Evolutionary conservation across 2,888 invertebrate species (phyloP), one percentile per base, ranked within the genome.

Genomic region (Perithous albicinctus): DNA sequence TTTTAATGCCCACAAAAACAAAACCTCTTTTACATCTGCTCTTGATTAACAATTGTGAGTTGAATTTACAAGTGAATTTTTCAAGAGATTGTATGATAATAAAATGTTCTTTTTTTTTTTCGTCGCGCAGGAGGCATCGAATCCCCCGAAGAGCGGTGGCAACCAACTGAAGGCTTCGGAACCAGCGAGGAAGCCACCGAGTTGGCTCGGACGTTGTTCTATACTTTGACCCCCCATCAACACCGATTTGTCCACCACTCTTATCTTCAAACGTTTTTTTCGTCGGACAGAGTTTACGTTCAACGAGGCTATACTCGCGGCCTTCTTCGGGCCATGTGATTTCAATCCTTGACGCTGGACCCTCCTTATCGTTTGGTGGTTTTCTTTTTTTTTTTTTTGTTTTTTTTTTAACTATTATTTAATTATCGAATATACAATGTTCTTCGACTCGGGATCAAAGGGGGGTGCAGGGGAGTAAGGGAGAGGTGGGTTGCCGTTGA

Each of bases 151-250:
- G 93, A 96, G 96, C 84, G 96, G 97, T 86, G 94, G 94, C 69
- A 96, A 96, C 93, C 96, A 97, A 92, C 93, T 97, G 90, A 96
- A 96, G 93, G 94, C 96, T 85, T 95, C 95, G 90, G 97, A 97
- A 93, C 96, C 96, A 90, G 95, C 95, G 93, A 95, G 95, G 93
- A 97, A 97, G 94, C 96, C 97, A 84, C 95, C 96, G 86, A 96
- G 96, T 93, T 97, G 97, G 97, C 94, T 97, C 91, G 96, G 97
- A 73, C 96, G 97, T 93, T 98, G 97, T 95, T 95, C 95, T 93
- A 93, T 97, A 94, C 97, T 97, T 95, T 97, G 97, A 97, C 97
- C 96, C 90, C 88, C 89, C 89, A 89, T 85, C 83, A 87, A 89
- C 85, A 86, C 88, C 87, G 86, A 88, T 85, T 86, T 87, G 87